Percentiles rank a stretch among this genome's conserved stretches.
These are phyloP conservation scores for Theropithecus gelada DNA, from an alignment of 2,113 vertebrate species.

Conservation along the genomic window DNA sequence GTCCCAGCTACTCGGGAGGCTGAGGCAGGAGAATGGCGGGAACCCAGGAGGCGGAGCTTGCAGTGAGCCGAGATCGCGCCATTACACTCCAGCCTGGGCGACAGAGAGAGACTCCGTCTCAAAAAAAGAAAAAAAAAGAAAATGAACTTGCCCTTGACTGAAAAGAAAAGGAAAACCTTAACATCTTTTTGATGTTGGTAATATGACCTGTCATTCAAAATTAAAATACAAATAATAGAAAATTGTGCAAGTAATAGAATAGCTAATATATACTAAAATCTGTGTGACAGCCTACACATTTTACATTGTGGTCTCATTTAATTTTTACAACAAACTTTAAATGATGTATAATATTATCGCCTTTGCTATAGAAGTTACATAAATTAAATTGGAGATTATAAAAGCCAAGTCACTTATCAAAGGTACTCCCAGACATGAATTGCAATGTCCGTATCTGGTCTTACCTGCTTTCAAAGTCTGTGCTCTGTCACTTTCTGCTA, in stretches of 20 bases:
- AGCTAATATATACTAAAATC: background rate
- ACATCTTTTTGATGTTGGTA: background rate
- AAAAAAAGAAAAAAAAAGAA: no score
- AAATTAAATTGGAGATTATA: background rate
- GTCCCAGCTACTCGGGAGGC: no score
- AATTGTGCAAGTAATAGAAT: background rate
- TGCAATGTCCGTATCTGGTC: background rate
- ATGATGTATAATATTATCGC: background rate
- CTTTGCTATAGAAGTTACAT: background rate
- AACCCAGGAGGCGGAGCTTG: no score
- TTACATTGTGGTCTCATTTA: background rate
- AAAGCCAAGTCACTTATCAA: background rate
- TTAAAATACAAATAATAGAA: background rate
- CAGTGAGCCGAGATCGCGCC: no score
- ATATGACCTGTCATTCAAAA: background rate
- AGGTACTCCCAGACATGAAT: background rate
- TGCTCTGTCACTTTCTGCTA: background rate
- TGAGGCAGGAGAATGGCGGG: no score
- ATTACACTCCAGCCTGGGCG: fast-evolving
- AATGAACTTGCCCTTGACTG: background rate
- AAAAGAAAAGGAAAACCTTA: background rate
- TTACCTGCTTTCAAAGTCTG: background rate
- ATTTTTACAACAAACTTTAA: background rate
- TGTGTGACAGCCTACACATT: background rate
- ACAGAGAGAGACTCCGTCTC: no score